phyloP scores from a whole-genome alignment of 2,797 vertebrate genomes.

The Etheostoma perlongum region DNA sequence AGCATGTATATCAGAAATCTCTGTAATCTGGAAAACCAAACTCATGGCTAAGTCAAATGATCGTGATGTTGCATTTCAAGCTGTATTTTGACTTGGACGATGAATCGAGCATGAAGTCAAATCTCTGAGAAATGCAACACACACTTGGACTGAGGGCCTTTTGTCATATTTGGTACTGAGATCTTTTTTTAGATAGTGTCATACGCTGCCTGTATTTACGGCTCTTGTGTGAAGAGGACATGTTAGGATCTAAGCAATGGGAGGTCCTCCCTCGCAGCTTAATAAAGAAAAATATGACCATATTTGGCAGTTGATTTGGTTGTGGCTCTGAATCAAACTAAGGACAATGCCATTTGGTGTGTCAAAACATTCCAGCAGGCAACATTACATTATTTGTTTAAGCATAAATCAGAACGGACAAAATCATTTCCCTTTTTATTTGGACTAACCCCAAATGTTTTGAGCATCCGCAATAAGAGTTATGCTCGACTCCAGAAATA shows the following conservation, averaged over 20 bases:
- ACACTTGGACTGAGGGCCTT: conserved; percentile 35
- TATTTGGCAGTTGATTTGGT: conserved; percentile 79
- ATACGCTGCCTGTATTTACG: conserved; percentile 69
- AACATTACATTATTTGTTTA: conserved; percentile 49
- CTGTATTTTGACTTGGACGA: conserved; percentile 44
- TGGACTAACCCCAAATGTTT: conserved; percentile 13
- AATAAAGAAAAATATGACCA: conserved; percentile 79
- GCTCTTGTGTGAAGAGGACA: conserved; percentile 76
- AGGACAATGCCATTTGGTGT: conserved; percentile 74
- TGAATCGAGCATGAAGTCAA: conserved; percentile 44
- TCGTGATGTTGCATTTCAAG: conserved; percentile 32
- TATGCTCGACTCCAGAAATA: background rate
- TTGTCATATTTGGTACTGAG: conserved; percentile 62
- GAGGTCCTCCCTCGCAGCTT: conserved; percentile 75
- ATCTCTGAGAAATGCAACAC: conserved; percentile 34
- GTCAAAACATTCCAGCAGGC: conserved; percentile 74
- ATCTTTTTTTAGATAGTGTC: conserved; percentile 74
- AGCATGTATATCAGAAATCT: conserved; percentile 10
- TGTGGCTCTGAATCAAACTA: conserved; percentile 72
- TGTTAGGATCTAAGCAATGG: conserved; percentile 72
- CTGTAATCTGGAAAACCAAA: conserved; percentile 33
- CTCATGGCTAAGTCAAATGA: conserved; percentile 46
- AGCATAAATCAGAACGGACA: conserved; percentile 52
- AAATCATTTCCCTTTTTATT: conserved; percentile 27
- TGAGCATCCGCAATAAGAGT: background rate